Evolutionary conservation across 64 coral and sea anemone genomes (phyloP).

Genomic region (Pocillopora damicornis): DNA sequence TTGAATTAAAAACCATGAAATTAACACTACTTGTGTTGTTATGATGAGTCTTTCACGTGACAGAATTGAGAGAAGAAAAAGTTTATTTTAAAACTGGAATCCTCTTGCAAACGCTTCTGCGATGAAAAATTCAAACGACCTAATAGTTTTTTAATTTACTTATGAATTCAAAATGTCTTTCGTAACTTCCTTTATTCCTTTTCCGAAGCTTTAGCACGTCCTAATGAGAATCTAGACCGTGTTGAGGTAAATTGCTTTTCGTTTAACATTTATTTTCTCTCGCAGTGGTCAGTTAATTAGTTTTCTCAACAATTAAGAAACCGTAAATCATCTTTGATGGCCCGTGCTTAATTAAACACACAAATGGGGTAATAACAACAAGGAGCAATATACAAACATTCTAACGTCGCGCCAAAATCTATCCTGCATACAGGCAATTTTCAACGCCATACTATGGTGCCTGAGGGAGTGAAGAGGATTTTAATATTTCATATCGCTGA

Average conservation of each 20-base stretch:
- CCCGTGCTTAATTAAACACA: neutral
- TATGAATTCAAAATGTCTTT: neutral
- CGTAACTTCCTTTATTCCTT: neutral
- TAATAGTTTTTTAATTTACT: too few relatives aligned
- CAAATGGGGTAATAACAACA: neutral
- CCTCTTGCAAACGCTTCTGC: too few relatives aligned
- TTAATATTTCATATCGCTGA: neutral
- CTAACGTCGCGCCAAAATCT: neutral
- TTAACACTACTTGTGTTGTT: too few relatives aligned
- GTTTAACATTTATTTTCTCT: constrained; percentile 4
- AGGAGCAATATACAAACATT: neutral
- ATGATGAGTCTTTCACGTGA: too few relatives aligned
- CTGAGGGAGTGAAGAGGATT: neutral
- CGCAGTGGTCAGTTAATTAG: neutral
- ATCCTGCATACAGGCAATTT: neutral
- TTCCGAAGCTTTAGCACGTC: neutral
- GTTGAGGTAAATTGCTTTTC: neutral
- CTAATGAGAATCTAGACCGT: neutral
- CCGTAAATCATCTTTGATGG: constrained; percentile 22
- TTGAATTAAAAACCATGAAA: too few relatives aligned
- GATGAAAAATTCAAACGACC: too few relatives aligned
- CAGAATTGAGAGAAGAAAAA: too few relatives aligned
- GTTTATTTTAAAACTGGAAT: too few relatives aligned
- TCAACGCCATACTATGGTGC: neutral
- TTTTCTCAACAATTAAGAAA: constrained; percentile 5